phyloP scores from a whole-genome alignment of 2,888 invertebrate genomes.

The Dryocosmus kuriphilus region DNA sequence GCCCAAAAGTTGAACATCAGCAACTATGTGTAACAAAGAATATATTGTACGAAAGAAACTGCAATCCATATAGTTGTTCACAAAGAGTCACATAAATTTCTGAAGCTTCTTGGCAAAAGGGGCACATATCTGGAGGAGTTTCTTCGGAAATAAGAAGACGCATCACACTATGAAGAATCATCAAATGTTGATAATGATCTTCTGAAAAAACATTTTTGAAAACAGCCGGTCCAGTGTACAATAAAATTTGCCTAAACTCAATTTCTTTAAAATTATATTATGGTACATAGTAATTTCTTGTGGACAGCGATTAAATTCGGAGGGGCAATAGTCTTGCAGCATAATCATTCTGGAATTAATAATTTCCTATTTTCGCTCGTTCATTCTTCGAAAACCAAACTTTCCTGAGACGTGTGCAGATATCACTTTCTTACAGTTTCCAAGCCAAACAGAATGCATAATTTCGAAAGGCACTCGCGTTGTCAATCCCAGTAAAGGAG shows the following conservation, averaged over 20 bases:
- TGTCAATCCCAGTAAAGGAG: slow-evolving; percentile 28
- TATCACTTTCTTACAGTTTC: slow-evolving; percentile 41
- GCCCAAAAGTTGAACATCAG: no score
- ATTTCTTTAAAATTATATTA: slow-evolving; percentile 43
- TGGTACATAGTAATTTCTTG: slow-evolving; percentile 28
- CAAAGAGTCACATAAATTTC: background rate
- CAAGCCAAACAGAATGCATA: slow-evolving; percentile 41
- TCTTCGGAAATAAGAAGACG: slow-evolving; percentile 18
- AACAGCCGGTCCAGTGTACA: slow-evolving; percentile 38
- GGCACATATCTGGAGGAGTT: no score
- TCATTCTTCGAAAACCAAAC: slow-evolving; percentile 28
- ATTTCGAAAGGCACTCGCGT: slow-evolving; percentile 41
- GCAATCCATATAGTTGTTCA: no score
- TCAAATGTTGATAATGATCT: slow-evolving; percentile 41
- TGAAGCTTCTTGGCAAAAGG: no score
- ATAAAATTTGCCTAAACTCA: slow-evolving; percentile 44
- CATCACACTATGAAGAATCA: slow-evolving; percentile 30
- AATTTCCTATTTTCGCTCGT: slow-evolving; percentile 39
- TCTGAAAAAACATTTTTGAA: slow-evolving; percentile 21
- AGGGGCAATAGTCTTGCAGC: slow-evolving; percentile 24
- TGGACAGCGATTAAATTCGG: slow-evolving; percentile 46
- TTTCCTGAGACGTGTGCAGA: slow-evolving; percentile 35
- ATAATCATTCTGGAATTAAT: slow-evolving; percentile 38
- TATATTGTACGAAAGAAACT: no score
- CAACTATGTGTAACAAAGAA: no score